Conservation (phyloP, 1,140 invertebrate species). For the Zelostemma sp. region DNA sequence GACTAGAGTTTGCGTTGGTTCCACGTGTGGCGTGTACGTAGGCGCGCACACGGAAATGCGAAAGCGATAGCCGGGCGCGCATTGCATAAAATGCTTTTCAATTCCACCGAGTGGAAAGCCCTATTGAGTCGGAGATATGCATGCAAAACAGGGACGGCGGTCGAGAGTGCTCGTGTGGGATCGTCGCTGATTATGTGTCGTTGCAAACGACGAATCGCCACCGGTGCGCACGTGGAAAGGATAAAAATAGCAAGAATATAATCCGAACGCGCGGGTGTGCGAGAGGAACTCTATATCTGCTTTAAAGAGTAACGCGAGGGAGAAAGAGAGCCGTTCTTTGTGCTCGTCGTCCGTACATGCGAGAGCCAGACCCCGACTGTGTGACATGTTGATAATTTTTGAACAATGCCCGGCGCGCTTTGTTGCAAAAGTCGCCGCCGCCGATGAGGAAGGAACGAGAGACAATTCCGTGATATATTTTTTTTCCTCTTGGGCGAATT, state of each 20-base stretch:
- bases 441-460: conserved; percentile 12
- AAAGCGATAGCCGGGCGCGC: conserved; percentile 28
- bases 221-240: background rate
- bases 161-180: conserved; percentile 29
- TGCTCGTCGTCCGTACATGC: conserved; percentile 29
- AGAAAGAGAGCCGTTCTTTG: conserved; percentile 53
- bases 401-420: conserved; percentile 62
- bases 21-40: too few relatives aligned
- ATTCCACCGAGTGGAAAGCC: conserved; percentile 62
- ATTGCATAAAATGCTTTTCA: conserved; percentile 60
- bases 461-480: background rate
- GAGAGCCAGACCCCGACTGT: conserved; percentile 63
- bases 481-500: too few relatives aligned
- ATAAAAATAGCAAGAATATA: background rate
- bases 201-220: conserved; percentile 23
- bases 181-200: conserved; percentile 40
- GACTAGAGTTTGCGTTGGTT: too few relatives aligned
- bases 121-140: conserved; percentile 60
- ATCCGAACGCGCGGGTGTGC: background rate
- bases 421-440: conserved; percentile 64
- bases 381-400: conserved; percentile 69
- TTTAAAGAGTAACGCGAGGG: conserved; percentile 13
- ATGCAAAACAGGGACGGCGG: conserved; percentile 53
- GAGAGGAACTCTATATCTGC: background rate
- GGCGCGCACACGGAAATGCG: background rate